Evolutionary conservation across 2,797 vertebrate genomes (phyloP).

Genomic region (Pipistrellus pygmaeus): DNA sequence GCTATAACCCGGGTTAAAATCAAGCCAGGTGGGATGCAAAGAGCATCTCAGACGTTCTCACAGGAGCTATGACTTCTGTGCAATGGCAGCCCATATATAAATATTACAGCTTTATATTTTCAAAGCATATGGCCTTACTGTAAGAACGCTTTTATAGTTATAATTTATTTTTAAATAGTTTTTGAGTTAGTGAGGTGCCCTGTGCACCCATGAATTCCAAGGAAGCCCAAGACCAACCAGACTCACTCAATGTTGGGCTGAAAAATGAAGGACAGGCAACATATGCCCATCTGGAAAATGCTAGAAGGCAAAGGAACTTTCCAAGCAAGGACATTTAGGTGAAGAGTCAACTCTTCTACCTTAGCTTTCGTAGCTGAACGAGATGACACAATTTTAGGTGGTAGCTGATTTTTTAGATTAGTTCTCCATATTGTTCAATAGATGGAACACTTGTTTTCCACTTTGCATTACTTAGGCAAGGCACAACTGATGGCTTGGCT

Average conservation of each 20-base stretch:
- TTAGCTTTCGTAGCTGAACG: not conserved
- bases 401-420: not conserved
- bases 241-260: conserved; percentile 68
- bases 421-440: not conserved
- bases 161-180: conserved; percentile 81
- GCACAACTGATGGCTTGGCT: not conserved
- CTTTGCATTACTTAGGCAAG: not conserved
- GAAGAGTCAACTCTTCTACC: not conserved
- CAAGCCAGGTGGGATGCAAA: conserved; percentile 80
- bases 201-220: conserved; percentile 51
- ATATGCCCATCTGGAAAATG: conserved; percentile 79
- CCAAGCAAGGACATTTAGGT: not conserved
- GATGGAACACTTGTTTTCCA: not conserved
- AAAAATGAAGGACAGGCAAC: conserved; percentile 72
- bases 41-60: conserved; percentile 76
- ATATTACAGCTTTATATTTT: conserved; percentile 83
- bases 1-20: conserved; percentile 81
- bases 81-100: conserved; percentile 75
- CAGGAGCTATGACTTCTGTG: conserved; percentile 78
- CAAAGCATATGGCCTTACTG: conserved; percentile 71
- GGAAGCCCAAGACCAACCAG: conserved; percentile 73
- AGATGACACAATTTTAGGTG: not conserved
- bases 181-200: conserved; percentile 56
- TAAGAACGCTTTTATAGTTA: conserved; percentile 79
- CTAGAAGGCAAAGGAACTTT: conserved; percentile 68